phyloP scores from a whole-genome alignment of 2,888 invertebrate genomes.

The Fissipunctia ypsillon region DNA sequence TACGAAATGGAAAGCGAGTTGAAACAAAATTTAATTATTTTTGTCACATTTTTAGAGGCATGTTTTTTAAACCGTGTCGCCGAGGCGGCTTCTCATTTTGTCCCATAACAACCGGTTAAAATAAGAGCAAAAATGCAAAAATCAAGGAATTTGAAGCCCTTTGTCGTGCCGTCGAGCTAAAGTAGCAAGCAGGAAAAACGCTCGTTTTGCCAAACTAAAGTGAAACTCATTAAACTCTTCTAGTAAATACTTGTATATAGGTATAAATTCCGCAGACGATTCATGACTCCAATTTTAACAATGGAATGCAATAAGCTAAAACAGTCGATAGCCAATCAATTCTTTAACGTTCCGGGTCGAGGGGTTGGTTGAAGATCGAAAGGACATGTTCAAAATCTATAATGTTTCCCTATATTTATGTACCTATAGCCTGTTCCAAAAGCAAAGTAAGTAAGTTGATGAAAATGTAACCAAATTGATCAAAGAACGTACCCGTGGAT shows the following conservation, averaged over 20 bases:
- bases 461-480: not conserved
- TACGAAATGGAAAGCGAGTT: not conserved
- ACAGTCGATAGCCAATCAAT: constrained; percentile 2
- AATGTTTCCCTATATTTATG: not conserved
- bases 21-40: not conserved
- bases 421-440: not conserved
- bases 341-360: not conserved
- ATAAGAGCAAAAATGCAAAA: too few species aligned
- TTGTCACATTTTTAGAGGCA: not conserved
- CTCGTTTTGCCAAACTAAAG: not conserved
- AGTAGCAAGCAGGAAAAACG: not conserved
- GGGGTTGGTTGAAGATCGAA: not conserved
- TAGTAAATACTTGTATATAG: too few species aligned
- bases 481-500: not conserved
- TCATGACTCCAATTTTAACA: constrained; percentile 21
- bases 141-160: not conserved
- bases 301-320: constrained; percentile 6
- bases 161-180: not conserved
- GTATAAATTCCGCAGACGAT: constrained; percentile 23
- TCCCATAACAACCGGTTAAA: not conserved
- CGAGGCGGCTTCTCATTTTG: not conserved
- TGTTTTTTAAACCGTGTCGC: not conserved
- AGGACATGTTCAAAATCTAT: not conserved
- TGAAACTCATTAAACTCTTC: not conserved
- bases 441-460: too few species aligned